phyloP scores from a whole-genome alignment of 1,140 invertebrate genomes.

The Scaptomyza montana region DNA sequence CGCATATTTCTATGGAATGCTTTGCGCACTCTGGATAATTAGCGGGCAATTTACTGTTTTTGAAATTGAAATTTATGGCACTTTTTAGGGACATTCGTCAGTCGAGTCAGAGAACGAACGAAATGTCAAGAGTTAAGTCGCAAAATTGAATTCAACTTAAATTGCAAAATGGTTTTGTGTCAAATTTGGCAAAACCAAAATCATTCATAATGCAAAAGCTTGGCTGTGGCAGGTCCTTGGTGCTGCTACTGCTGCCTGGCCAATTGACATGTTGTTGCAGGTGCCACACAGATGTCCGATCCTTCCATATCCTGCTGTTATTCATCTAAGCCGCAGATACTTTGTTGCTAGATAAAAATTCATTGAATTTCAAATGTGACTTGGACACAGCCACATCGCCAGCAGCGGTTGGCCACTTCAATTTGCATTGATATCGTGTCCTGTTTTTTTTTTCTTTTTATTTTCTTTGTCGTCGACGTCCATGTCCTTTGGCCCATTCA shows the following conservation, averaged over 20 bases:
- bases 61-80: slow-evolving; percentile 63
- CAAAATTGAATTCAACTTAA: slow-evolving; percentile 75
- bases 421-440: slow-evolving; percentile 71
- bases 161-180: slow-evolving; percentile 57
- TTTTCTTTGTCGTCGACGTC: too few species aligned
- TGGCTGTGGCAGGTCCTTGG: slow-evolving; percentile 21
- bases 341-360: slow-evolving; percentile 70
- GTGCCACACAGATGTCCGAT: slow-evolving; percentile 1
- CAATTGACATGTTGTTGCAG: slow-evolving; percentile 71
- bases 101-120: background rate
- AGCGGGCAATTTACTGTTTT: slow-evolving; percentile 48
- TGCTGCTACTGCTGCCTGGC: slow-evolving; percentile 44
- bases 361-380: slow-evolving; percentile 79
- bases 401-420: slow-evolving; percentile 74
- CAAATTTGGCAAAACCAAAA: slow-evolving; percentile 61
- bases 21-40: slow-evolving; percentile 68
- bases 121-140: background rate
- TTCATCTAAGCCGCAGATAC: slow-evolving; percentile 65
- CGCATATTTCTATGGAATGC: background rate
- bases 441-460: background rate
- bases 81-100: slow-evolving; percentile 62
- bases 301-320: slow-evolving; percentile 15
- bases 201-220: slow-evolving; percentile 79
- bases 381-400: slow-evolving; percentile 57
- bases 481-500: slow-evolving; percentile 41